Percentiles rank a stretch among this genome's conserved stretches.
Evolutionary conservation across 2,888 invertebrate genomes (phyloP).

Genomic region (Microctonus brassicae): DNA sequence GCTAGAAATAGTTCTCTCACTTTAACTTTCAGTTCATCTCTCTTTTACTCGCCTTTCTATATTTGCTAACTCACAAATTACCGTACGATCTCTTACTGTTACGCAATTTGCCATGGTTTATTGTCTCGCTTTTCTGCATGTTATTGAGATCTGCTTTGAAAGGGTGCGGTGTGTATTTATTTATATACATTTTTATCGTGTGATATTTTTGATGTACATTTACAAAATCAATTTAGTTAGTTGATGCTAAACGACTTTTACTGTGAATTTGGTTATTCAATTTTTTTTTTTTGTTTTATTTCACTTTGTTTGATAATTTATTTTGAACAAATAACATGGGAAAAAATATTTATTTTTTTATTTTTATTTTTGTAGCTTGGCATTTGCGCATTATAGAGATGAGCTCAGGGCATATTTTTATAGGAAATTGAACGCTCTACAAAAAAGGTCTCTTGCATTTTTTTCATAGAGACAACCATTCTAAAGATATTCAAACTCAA

Average conservation of each 20-base stretch:
- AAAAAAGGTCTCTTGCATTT: too few species aligned
- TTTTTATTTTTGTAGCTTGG: too few species aligned
- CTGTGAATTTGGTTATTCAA: background rate
- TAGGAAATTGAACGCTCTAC: too few species aligned
- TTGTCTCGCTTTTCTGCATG: conserved; percentile 23
- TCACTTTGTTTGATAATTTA: conserved; percentile 42
- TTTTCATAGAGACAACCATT: too few species aligned
- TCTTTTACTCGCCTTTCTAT: conserved; percentile 25
- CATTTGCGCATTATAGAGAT: too few species aligned
- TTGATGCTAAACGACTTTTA: background rate
- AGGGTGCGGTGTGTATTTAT: background rate
- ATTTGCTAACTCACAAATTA: conserved; percentile 31
- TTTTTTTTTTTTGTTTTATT: background rate
- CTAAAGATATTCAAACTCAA: too few species aligned
- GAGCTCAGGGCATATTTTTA: too few species aligned
- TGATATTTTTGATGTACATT: background rate
- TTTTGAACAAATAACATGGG: too few species aligned
- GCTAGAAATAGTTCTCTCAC: conserved; percentile 27
- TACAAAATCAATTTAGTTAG: background rate
- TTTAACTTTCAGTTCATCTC: conserved; percentile 32
- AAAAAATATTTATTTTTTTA: too few species aligned
- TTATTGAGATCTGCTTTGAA: background rate
- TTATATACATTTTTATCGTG: background rate
- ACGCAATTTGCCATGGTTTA: conserved; percentile 61
- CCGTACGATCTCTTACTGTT: conserved; percentile 36